phyloP scores from a whole-genome alignment of 2,888 invertebrate genomes.

The Listrodromus nycthemerus region DNA sequence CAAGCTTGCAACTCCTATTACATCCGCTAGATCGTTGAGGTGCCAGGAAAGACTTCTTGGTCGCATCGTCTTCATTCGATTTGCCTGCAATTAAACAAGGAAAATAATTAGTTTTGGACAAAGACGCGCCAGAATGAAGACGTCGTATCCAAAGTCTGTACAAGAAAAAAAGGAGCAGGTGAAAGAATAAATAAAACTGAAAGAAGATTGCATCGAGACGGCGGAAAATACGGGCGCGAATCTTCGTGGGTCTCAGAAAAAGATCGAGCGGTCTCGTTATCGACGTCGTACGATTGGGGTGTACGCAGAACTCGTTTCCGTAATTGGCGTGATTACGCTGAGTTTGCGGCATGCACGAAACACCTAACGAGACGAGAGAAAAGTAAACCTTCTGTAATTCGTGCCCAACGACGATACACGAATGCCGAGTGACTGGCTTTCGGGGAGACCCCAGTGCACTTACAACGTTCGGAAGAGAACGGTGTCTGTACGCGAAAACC shows the following conservation, averaged over 20 bases:
- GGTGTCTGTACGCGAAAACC: conserved; percentile 61
- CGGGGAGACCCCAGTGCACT: conserved; percentile 37
- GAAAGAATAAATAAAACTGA: not conserved
- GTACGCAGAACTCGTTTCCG: conserved; percentile 74
- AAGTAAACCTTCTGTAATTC: conserved; percentile 66
- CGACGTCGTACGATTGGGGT: conserved; percentile 64
- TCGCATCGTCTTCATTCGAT: too few species aligned
- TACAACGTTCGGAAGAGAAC: conserved; percentile 55
- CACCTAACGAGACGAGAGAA: conserved; percentile 50
- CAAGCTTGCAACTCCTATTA: too few species aligned
- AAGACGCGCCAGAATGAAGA: too few species aligned
- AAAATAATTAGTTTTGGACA: too few species aligned
- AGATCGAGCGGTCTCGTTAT: conserved; percentile 70
- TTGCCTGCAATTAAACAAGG: too few species aligned
- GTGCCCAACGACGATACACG: conserved; percentile 52
- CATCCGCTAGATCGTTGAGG: too few species aligned
- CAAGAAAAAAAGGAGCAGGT: not conserved
- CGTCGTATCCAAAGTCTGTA: too few species aligned
- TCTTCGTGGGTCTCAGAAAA: conserved; percentile 64
- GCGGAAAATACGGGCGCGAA: not conserved
- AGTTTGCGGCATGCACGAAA: conserved; percentile 60
- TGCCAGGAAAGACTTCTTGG: too few species aligned
- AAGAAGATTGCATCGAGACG: not conserved
- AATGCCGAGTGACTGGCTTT: conserved; percentile 15
- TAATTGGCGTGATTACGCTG: conserved; percentile 75